Conservation (phyloP, 2,797 vertebrate species). For the Gadopsis marmoratus region DNA sequence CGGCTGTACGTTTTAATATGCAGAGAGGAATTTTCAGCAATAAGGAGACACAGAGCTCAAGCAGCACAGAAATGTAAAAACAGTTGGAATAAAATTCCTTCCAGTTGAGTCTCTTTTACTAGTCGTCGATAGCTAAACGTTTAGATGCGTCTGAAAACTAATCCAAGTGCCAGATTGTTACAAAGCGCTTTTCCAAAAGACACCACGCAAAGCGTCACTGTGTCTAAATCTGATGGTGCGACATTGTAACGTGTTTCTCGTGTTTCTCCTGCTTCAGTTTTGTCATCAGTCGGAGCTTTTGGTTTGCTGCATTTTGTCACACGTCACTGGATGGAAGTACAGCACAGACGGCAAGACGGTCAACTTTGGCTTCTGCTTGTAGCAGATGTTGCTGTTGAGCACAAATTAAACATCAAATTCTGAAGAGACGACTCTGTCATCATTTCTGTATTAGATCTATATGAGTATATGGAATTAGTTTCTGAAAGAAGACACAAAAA, state of each 20-base stretch:
- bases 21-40: background rate
- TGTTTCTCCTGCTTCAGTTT: background rate
- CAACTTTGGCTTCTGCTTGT: too few relatives aligned
- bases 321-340: too few relatives aligned
- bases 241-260: background rate
- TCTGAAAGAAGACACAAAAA: too few relatives aligned
- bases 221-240: background rate
- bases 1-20: background rate
- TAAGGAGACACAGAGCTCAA: background rate
- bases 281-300: too few relatives aligned
- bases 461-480: background rate
- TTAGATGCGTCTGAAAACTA: background rate
- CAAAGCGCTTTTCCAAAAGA: background rate
- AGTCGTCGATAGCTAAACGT: background rate
- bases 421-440: background rate
- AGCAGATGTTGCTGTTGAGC: too few relatives aligned
- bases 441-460: background rate
- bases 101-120: background rate
- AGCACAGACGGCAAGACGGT: too few relatives aligned
- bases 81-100: background rate
- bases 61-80: background rate
- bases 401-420: background rate
- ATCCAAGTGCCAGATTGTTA: background rate
- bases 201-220: background rate
- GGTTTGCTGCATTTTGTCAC: too few relatives aligned